Evolutionary conservation across 2,888 invertebrate genomes (phyloP), one percentile per base, ranked within the genome.

Genomic region (Crocallis elinguaria): DNA sequence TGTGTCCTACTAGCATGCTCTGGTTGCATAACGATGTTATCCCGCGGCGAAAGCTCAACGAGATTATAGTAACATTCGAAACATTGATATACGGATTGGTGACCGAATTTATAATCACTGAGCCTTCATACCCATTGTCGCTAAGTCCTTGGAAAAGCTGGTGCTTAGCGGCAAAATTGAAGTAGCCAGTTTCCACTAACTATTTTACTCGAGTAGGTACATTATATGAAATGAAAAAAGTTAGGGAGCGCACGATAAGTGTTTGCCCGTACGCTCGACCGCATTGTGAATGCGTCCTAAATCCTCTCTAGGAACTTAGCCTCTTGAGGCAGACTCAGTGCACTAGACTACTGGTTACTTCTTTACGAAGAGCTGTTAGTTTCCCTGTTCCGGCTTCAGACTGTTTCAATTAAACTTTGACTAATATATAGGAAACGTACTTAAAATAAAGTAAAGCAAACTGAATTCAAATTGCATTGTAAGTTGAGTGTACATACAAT

Each of bases 171-270:
- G n/a, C 7, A 42, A 33, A 33, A 37, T 32, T 52, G 25, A 37
- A 48, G 21, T 19, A 35, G 13, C 25, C 9, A n/a, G 27, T 42
- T 37, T 13, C 50, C 37, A 38, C 55, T 45, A 7, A 23, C 35
- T 14, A 39, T 35, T 56, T 58, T 50, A 45, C 38, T 36, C 33
- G 58, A 63, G 61, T 64, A 64, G 53, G 3, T 5, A 69, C 73
- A 69, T 67, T 67, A 74, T 76, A 77, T 71, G 71, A 79, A 79
- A 82, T 81, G 78, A 81, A 79, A 79, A 81, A 81, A 80, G 80
- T 81, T 81, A 60, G 63, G 48, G 57, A 52, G 58, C 66, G 65
- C 66, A 9, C 16, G 41, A 44, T 16, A 60, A 78, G 77, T 81
- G 77, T 77, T 80, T 81, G 80, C 74, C 65, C 72, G 74, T 53